Base-by-base conservation (phyloP, 2,113 vertebrate genomes). In the Vireo altiloquus region DNA sequence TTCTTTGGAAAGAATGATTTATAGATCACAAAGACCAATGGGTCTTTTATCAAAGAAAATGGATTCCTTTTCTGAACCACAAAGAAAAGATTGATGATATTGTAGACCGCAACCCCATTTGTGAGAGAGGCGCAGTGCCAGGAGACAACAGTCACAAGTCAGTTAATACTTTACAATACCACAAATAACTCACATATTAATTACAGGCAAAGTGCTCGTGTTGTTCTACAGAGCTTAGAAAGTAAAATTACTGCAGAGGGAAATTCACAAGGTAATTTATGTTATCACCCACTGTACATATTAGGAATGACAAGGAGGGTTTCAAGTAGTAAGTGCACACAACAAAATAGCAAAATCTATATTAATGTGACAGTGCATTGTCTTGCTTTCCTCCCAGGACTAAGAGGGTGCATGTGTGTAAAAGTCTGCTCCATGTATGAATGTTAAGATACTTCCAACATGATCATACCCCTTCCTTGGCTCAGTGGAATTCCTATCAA, bases 21-120 rank as follows among this genome's bases (percentile, higher is more conserved):
- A 98, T 98, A 97, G 77, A 96, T 95, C 97, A 97, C 95, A 97
- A 97, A 97, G 96, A 89, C 92, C 97, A 97, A 96, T 76, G 95
- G 94, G 96, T 95, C 94, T 98, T 97, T 96, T 97, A 95, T 97
- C 94, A 97, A 98, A 97, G 96, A 97, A 98, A 98, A 98, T 93
- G 11, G 95, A 98, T 98, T 97, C 92, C 63, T 97, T 97, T 97
- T 79, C 91, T 95, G 95, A 97, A 96, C 63, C 70, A 87, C 97
- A 96, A 93, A 95, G 96, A 97, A 96, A 96, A 98, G 96, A 98
- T 64, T 96, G 94, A 98, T 98, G 94, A 95, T 61, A 95, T 96
- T 87, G 78, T 93, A 72, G 80, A 96, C 84, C 77, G 89, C 89
- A 95, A 94, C 91, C 96, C 92, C n/a, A 27, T 95, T 93, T 97